Conservation (phyloP, 2,113 vertebrate genomes). For the Zosterops borbonicus region DNA sequence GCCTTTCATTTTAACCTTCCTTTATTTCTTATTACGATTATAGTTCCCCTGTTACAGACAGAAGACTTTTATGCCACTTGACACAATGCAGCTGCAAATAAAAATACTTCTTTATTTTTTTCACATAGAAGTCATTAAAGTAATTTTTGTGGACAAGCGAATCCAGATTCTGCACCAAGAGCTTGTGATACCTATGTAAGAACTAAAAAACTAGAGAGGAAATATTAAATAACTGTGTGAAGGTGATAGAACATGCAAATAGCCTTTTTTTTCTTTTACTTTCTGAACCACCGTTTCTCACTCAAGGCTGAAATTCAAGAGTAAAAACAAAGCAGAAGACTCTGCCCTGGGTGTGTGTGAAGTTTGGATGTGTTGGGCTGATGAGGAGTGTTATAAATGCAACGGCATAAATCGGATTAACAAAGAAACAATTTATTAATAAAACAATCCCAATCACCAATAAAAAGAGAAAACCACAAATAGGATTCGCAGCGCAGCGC, state of each 20-base stretch:
- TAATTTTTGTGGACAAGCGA: background rate
- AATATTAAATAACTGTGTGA: background rate
- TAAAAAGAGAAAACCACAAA: too few relatives aligned
- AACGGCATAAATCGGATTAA: too few relatives aligned
- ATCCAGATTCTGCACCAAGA: background rate
- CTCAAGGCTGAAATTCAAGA: background rate
- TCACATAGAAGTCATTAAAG: background rate
- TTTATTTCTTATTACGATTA: slow-evolving; percentile 13
- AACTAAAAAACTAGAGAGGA: background rate
- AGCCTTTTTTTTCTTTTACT: background rate
- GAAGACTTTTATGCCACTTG: background rate
- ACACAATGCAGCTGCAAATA: background rate
- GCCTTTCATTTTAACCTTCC: background rate
- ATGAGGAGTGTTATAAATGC: too few relatives aligned
- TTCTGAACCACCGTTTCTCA: background rate
- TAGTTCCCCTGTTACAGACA: background rate
- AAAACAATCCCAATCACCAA: too few relatives aligned
- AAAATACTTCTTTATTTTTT: background rate
- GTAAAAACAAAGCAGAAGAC: background rate
- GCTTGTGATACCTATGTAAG: background rate
- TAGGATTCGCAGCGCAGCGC: too few relatives aligned
- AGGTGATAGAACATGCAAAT: background rate
- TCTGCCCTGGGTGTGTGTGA: rapidly evolving
- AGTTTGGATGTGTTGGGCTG: background rate
- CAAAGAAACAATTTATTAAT: too few relatives aligned